Conservation (phyloP, 2,888 invertebrate species). For the Orthosia incerta region DNA sequence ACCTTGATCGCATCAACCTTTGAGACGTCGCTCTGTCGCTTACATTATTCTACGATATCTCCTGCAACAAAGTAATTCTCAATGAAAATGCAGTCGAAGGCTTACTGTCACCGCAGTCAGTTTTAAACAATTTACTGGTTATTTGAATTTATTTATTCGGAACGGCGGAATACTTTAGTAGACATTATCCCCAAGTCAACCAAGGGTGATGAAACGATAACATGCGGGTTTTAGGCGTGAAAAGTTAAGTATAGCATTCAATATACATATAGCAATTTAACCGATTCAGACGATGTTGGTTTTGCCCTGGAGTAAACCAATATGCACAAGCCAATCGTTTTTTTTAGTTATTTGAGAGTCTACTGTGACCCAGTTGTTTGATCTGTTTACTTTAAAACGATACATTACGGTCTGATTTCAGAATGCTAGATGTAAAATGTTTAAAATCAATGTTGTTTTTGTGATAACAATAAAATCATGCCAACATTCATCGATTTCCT, state of each 20-base stretch:
- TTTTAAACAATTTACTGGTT: background rate
- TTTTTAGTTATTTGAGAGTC: conserved; percentile 56
- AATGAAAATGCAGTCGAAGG: conserved; percentile 16
- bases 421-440: conserved; percentile 4
- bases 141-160: background rate
- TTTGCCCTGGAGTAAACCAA: conserved; percentile 25
- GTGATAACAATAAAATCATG: background rate
- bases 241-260: background rate
- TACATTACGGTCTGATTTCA: conserved; percentile 25
- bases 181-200: background rate
- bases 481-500: background rate
- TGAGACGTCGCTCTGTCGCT: conserved; percentile 22
- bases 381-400: conserved; percentile 52
- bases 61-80: conserved; percentile 24
- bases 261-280: background rate
- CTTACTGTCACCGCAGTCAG: background rate
- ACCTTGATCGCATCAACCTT: conserved; percentile 44
- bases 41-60: background rate
- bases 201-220: background rate
- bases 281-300: conserved; percentile 1
- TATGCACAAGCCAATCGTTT: conserved; percentile 45
- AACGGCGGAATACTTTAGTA: too few species aligned
- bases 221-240: background rate
- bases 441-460: background rate
- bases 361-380: conserved; percentile 53